Evolutionary conservation across 1,140 invertebrate genomes (phyloP).

Genomic region (Drosophila auraria): DNA sequence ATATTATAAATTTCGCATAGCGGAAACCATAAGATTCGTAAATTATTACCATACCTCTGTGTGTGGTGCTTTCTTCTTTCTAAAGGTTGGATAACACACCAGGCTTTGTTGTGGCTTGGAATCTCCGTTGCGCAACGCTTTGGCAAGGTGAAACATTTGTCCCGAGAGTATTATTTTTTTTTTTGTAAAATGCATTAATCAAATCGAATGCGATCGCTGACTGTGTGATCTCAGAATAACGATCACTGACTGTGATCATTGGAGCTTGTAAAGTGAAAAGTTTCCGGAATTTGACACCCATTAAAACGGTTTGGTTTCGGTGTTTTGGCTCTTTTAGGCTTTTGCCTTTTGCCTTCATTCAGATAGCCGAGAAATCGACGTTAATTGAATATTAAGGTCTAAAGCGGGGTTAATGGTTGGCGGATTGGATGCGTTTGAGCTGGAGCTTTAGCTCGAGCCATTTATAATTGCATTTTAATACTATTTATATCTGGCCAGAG

Average conservation of each 20-base stretch:
- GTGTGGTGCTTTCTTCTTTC: slow-evolving; percentile 65
- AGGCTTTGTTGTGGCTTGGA: slow-evolving; percentile 37
- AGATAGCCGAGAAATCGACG: slow-evolving; percentile 30
- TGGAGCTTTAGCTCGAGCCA: slow-evolving; percentile 5
- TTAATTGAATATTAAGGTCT: slow-evolving; percentile 64
- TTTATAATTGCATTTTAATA: slow-evolving; percentile 77
- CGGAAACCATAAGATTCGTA: slow-evolving; percentile 33
- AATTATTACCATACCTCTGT: slow-evolving; percentile 20
- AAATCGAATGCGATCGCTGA: slow-evolving; percentile 29
- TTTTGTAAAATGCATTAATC: slow-evolving; percentile 62
- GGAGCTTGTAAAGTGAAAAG: slow-evolving; percentile 67
- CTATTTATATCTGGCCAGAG: slow-evolving; percentile 45
- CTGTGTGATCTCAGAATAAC: slow-evolving; percentile 51
- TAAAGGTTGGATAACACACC: slow-evolving; percentile 42
- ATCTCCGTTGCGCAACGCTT: slow-evolving; percentile 65
- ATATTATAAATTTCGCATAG: slow-evolving; percentile 54
- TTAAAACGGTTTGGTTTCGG: slow-evolving; percentile 59
- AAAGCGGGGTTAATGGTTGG: slow-evolving; percentile 37
- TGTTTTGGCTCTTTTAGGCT: slow-evolving; percentile 23
- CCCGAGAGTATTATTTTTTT: slow-evolving; percentile 10
- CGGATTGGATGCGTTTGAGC: slow-evolving; percentile 28
- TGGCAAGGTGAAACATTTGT: slow-evolving; percentile 45
- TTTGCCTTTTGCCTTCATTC: slow-evolving; percentile 63
- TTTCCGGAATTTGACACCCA: slow-evolving; percentile 64
- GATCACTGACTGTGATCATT: slow-evolving; percentile 1